These are phyloP conservation scores for Ibycter americanus DNA, from an alignment of 2,797 vertebrate genomes.

Conservation along the genomic window DNA sequence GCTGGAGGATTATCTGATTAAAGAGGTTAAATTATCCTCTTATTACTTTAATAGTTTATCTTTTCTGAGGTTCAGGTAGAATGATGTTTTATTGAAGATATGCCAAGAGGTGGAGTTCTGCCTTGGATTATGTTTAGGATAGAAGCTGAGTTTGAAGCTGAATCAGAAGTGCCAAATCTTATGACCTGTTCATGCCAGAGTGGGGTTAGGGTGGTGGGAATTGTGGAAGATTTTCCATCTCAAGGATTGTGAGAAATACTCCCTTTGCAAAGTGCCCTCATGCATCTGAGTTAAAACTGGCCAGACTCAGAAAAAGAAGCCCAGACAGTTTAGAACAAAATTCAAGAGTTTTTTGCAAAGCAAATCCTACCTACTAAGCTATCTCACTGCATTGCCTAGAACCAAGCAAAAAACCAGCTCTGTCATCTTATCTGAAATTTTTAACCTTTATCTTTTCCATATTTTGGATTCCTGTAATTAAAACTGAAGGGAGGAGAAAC, in stretches of 20 bases:
- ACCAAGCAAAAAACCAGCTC: not conserved
- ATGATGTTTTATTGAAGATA: conserved; percentile 65
- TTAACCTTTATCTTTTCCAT: not conserved
- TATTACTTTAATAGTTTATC: conserved; percentile 75
- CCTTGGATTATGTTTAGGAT: conserved; percentile 24
- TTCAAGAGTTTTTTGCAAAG: not conserved
- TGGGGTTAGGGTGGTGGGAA: not conserved
- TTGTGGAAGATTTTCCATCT: not conserved
- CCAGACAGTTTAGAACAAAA: not conserved
- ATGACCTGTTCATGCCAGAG: not conserved
- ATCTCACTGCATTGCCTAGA: not conserved
- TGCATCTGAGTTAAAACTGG: not conserved
- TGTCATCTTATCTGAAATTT: not conserved
- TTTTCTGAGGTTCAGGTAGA: conserved; percentile 67
- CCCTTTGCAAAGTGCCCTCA: not conserved
- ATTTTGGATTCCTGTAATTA: not conserved
- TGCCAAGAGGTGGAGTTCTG: conserved; percentile 56
- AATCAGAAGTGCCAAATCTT: conserved; percentile 48
- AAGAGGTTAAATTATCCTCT: conserved; percentile 70
- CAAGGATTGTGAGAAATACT: not conserved
- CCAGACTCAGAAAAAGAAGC: not conserved
- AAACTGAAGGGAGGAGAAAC: not conserved
- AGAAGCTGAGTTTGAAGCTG: not conserved
- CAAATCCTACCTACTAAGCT: not conserved
- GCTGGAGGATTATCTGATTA: conserved; percentile 75